Percentiles rank a stretch among this genome's conserved stretches.
Evolutionary conservation across 2,888 invertebrate species (phyloP).

Genomic region (Drosophila seclusa): DNA sequence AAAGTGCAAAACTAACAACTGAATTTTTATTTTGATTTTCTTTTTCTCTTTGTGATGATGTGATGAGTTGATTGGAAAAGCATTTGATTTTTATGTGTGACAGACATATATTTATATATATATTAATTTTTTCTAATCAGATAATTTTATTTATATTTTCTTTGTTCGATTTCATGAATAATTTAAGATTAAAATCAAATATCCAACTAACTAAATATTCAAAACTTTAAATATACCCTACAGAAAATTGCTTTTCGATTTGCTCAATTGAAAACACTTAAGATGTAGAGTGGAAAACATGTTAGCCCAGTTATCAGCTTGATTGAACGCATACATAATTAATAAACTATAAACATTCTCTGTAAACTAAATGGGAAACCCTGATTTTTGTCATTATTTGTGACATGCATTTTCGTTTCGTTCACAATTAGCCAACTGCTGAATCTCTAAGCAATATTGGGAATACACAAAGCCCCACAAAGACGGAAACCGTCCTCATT

Average conservation of each 20-base stretch:
- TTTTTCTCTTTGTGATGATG: neutral
- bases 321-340: neutral
- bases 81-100: neutral
- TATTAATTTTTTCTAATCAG: neutral
- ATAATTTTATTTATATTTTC: neutral
- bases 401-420: slow-evolving; percentile 24
- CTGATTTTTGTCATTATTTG: neutral
- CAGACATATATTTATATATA: neutral
- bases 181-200: neutral
- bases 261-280: neutral
- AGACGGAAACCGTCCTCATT: neutral
- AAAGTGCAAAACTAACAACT: neutral
- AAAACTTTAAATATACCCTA: neutral
- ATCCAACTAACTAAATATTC: neutral
- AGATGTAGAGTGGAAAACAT: neutral
- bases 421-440: slow-evolving; percentile 39
- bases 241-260: neutral
- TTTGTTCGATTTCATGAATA: neutral
- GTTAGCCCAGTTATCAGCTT: neutral
- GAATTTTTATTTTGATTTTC: neutral
- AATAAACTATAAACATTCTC: neutral
- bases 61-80: neutral
- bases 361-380: neutral
- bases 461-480: neutral
- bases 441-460: neutral